Evolutionary conservation across 1,140 invertebrate genomes (phyloP), one percentile per base, ranked within the genome.

Genomic region (Aleiodes sp.): DNA sequence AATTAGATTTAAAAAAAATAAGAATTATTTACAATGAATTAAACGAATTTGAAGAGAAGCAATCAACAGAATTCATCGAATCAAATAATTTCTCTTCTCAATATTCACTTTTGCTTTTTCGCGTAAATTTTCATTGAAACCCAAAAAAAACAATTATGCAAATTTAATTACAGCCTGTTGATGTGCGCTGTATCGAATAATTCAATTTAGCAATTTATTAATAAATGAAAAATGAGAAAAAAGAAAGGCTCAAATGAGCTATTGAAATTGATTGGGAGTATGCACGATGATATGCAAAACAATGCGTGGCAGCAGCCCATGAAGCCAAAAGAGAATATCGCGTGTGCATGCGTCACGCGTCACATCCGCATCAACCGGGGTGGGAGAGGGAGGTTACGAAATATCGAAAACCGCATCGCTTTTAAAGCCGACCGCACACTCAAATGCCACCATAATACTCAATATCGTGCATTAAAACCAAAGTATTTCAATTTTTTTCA

Each of bases 331-430:
- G 56, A 43, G 65, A 52, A 24, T 68, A 72, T 72, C 70, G 70
- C 70, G 70, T 72, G 71, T 67, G 28, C 59, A 60, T 66, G 71
- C 59, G 57, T 70, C 62, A 72, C 67, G 62, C 67, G 71, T 72
- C 64, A 66, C 66, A 72, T 72, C 67, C 71, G 71, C 65, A 73
- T 73, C 68, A 68, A 67, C 71, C 46, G 21, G 19, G 39, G n/a
- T n/a, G 1, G n/a, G 39, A 43, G 19, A 21, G 10, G 21, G 26
- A 24, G 61, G 46, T 73, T 73, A 68, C 68, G 65, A 73, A 73
- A 73, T 73, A 59, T 70, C 60, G 61, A 73, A 73, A 73, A 73
- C 68, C 59, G 9, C 71, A 72, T 62, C 57, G 62, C 70, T 68
- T 43, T 71, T 67, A 63, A 68, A 64, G 37, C 59, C 26, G 33